phyloP scores from a whole-genome alignment of 2,888 invertebrate genomes.

The Mesorhabditis belari region DNA sequence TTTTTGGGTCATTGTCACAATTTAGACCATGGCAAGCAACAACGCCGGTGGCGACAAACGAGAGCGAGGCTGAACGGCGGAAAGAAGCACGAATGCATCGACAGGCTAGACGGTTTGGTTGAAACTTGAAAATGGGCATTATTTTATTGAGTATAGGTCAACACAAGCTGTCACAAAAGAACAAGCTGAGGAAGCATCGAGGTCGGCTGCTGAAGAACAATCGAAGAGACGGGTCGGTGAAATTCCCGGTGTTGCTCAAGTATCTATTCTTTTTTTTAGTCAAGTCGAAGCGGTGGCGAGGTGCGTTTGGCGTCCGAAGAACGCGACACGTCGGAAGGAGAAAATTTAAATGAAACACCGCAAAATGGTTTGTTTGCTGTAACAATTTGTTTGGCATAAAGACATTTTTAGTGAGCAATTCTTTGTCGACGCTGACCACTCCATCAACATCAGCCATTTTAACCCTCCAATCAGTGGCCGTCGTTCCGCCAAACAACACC shows the following conservation, averaged over 20 bases:
- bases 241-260: too few species aligned
- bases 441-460: slow-evolving; percentile 1
- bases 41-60: slow-evolving; percentile 38
- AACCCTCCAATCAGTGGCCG: slow-evolving; percentile 3
- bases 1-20: too few species aligned
- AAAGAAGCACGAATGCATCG: slow-evolving; percentile 47
- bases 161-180: slow-evolving; percentile 47
- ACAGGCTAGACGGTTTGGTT: slow-evolving; percentile 37
- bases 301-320: slow-evolving; percentile 14
- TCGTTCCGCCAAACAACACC: slow-evolving; percentile 15
- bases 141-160: too few species aligned
- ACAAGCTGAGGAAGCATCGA: slow-evolving; percentile 33
- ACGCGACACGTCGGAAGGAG: slow-evolving; percentile 6
- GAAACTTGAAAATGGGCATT: too few species aligned
- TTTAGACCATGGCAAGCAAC: slow-evolving; percentile 48
- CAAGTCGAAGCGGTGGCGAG: too few species aligned
- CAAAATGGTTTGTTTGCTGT: too few species aligned
- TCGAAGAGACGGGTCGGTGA: slow-evolving; percentile 6
- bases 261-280: too few species aligned
- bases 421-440: slow-evolving; percentile 1
- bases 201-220: slow-evolving; percentile 22
- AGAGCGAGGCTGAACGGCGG: slow-evolving; percentile 48
- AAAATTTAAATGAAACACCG: not conserved
- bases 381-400: too few species aligned
- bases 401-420: too few species aligned